Base-by-base conservation (phyloP, 2,888 invertebrate species). In the Agonopterix alstromeriana region DNA sequence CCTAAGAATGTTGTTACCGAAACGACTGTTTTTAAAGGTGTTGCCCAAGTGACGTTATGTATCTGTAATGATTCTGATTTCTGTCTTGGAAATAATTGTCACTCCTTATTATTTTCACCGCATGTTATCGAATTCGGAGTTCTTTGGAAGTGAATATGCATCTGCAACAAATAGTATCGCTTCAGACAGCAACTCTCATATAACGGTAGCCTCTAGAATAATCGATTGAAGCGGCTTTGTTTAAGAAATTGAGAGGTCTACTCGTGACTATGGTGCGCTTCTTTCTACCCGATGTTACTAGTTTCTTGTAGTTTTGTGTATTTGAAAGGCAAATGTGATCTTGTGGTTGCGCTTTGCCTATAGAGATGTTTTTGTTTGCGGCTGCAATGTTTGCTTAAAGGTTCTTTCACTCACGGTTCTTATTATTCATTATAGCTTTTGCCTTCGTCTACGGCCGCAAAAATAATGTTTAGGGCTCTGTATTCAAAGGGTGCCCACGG, bases 181-280 rank as follows among this genome's bases (percentile, higher is more conserved):
- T 50, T 50, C 38, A 46, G 47, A 12, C 48, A 51, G 52, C 52
- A 51, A 57, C 60, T 60, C 67, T 64, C 67, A 67, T 67, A 69
- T 85, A 86, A 85, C 86, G 85, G 86, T 85, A 85, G 87, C 81
- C 53, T 60, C 66, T 70, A 68, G 82, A 78, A 78, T 82, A 82
- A 82, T 84, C 78, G 72, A 76, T 74, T 73, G 73, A 73, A 68
- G 67, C 69, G 67, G 77, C 80, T 86, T 85, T 82, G 86, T 83
- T 82, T 84, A 78, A 73, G 78, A 79, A 83, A 86, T 86, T 82
- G 86, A 83, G 82, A 79, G 80, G 81, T 81, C 73, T 61, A 46
- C 55, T 85, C 84, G 85, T 85, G 84, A 82, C 70, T 76, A 64
- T 57, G 58, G 61, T 73, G 74, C 60, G 74, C 76, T 73, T 80